These are phyloP conservation scores for Astreopora myriophthalma DNA, from an alignment of 64 coral and sea anemone species.

Conservation along the genomic window DNA sequence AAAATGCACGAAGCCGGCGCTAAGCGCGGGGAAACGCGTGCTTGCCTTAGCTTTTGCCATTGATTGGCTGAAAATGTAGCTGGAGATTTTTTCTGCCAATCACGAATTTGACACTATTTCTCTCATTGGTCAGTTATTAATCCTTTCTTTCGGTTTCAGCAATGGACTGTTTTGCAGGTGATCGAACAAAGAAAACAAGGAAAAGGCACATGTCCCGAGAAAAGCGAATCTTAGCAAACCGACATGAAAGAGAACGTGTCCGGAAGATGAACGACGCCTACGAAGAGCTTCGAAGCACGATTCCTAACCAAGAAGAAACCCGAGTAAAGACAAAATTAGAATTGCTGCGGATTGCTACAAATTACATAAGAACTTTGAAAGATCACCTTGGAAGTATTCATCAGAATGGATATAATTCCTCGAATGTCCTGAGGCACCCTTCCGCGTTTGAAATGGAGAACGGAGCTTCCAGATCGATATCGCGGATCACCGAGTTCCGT, in stretches of 20 bases:
- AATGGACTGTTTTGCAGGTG: background rate
- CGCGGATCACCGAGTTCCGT: background rate
- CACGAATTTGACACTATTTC: no score
- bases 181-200: background rate
- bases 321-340: constrained; percentile 51
- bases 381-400: background rate
- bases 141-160: background rate
- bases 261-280: constrained; percentile 68
- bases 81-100: no score
- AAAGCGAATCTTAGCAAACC: constrained; percentile 50
- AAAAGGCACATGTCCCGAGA: constrained; percentile 1
- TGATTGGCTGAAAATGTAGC: no score
- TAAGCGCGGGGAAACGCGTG: no score
- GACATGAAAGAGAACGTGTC: constrained; percentile 53
- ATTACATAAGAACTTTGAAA: constrained; percentile 54
- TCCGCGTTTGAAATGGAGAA: background rate
- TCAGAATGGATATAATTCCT: background rate
- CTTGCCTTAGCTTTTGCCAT: no score
- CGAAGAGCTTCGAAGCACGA: constrained; percentile 33
- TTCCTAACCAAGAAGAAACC: constrained; percentile 32
- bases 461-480: background rate
- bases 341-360: constrained; percentile 44
- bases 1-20: no score
- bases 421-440: background rate
- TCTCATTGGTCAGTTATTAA: background rate